Percentiles rank a stretch among this genome's conserved stretches.
Conservation (phyloP, 2,797 vertebrate species). For the Bovichtus diacanthus region DNA sequence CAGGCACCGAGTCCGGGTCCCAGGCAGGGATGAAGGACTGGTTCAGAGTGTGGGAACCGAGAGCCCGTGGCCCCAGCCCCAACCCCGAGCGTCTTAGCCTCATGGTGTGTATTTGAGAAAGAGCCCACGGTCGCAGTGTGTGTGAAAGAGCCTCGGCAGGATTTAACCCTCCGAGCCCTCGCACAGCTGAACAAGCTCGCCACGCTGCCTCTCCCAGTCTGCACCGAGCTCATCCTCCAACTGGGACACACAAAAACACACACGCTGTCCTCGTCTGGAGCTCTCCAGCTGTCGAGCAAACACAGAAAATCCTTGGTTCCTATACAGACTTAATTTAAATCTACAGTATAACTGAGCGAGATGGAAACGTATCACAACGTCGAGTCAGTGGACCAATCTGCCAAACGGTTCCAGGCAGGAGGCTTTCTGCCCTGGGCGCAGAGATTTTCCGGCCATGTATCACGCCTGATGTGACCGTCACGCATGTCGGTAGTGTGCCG, state of each 20-base stretch:
- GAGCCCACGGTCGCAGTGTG: slow-evolving; percentile 53
- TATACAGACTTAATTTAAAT: slow-evolving; percentile 33
- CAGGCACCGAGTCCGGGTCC: slow-evolving; percentile 56
- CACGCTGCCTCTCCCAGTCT: slow-evolving; percentile 70
- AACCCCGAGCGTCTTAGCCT: slow-evolving; percentile 69
- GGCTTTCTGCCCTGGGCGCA: slow-evolving; percentile 7
- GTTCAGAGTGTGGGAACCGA: slow-evolving; percentile 78
- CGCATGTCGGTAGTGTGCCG: slow-evolving; percentile 71
- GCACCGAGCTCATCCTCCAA: slow-evolving; percentile 71
- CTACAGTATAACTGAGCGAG: slow-evolving; percentile 10
- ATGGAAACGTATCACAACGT: not conserved
- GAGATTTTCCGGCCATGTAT: slow-evolving; percentile 52
- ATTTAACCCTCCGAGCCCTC: slow-evolving; percentile 83
- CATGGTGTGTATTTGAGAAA: slow-evolving; percentile 70
- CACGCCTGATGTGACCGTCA: slow-evolving; percentile 60
- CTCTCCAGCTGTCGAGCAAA: slow-evolving; percentile 74
- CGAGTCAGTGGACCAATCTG: not conserved
- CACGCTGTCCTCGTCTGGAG: slow-evolving; percentile 64
- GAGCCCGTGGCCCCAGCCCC: slow-evolving; percentile 66
- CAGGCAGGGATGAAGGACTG: slow-evolving; percentile 51
- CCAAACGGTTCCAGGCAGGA: not conserved
- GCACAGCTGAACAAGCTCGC: slow-evolving; percentile 85
- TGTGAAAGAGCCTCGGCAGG: slow-evolving; percentile 71
- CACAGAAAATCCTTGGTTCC: slow-evolving; percentile 49
- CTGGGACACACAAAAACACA: slow-evolving; percentile 77